phyloP scores from a whole-genome alignment of 2,113 vertebrate genomes.

The Ifrita kowaldi region DNA sequence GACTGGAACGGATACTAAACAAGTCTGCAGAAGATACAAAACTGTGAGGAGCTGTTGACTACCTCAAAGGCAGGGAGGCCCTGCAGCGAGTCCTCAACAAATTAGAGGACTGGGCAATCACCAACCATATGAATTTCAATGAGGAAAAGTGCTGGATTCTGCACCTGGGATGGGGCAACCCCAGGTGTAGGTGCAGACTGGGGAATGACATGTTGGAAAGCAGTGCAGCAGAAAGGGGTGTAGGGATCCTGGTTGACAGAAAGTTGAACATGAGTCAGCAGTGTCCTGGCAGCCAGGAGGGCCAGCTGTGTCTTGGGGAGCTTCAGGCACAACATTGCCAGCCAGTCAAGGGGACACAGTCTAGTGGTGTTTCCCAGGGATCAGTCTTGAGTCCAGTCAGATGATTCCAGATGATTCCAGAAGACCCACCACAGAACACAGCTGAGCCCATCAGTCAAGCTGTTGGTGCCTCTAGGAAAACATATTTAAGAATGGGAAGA shows the following conservation, averaged over 20 bases:
- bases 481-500: background rate
- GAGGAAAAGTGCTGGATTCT: background rate
- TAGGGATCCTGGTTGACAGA: background rate
- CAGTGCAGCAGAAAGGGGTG: no score
- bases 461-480: background rate
- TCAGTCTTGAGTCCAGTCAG: background rate
- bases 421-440: background rate
- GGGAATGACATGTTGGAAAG: background rate
- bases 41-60: background rate
- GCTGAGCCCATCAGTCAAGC: background rate
- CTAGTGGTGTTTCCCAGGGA: background rate
- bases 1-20: background rate
- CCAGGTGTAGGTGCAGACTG: background rate
- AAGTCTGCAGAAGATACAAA: background rate
- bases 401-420: background rate
- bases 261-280: background rate
- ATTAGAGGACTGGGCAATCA: background rate
- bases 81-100: background rate
- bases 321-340: rapidly evolving
- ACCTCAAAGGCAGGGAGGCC: no score
- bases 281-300: background rate
- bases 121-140: rapidly evolving
- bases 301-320: rapidly evolving
- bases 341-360: background rate
- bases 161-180: background rate